A percentile compares a stretch with the other conserved stretches of the same genome.
These are phyloP conservation scores for Lepus townsendii DNA, from an alignment of 2,797 vertebrate genomes.

Conservation along the genomic window DNA sequence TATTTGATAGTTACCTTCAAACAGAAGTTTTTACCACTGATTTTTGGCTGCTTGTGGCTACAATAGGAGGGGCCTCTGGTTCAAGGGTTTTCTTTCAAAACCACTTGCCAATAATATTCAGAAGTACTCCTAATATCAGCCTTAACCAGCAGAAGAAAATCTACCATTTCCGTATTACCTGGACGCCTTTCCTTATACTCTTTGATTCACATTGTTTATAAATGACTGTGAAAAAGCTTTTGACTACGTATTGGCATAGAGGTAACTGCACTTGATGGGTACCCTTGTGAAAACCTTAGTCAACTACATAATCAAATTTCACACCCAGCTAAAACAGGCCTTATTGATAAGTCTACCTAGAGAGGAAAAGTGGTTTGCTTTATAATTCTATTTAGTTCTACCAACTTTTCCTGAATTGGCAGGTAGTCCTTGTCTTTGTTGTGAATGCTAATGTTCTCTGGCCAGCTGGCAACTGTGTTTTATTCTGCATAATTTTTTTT, in stretches of 20 bases:
- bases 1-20: neutral
- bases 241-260: conserved; percentile 56
- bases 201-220: neutral
- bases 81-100: neutral
- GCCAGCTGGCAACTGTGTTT: conserved; percentile 73
- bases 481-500: conserved; percentile 73
- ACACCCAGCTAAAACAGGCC: conserved; percentile 75
- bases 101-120: neutral
- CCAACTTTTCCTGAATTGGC: conserved; percentile 74
- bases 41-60: neutral
- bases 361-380: conserved; percentile 81
- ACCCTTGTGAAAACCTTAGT: conserved; percentile 71
- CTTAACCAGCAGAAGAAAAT: neutral
- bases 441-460: conserved; percentile 70
- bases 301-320: conserved; percentile 77
- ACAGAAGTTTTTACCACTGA: neutral
- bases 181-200: neutral
- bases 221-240: neutral
- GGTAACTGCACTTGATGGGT: conserved; percentile 75
- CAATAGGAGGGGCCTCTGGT: neutral
- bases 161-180: neutral
- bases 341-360: conserved; percentile 83
- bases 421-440: conserved; percentile 74
- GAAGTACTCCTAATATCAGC: neutral
- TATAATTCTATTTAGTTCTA: conserved; percentile 78